Conservation (phyloP, 1,140 invertebrate genomes). For the Daktulosphaira vitifoliae region DNA sequence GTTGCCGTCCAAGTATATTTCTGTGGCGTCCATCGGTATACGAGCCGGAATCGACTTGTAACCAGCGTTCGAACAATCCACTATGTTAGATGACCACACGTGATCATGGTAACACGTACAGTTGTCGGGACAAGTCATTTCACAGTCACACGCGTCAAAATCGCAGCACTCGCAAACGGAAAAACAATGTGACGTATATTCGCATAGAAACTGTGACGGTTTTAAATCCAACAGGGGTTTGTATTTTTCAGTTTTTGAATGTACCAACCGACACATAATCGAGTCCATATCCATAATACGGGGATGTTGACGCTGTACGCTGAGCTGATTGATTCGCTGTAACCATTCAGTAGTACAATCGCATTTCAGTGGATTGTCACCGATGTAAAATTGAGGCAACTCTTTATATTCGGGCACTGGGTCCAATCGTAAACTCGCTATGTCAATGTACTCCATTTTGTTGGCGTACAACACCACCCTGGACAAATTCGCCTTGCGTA, state of each 20-base stretch:
- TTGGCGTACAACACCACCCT: constrained; percentile 78
- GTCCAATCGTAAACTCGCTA: constrained; percentile 64
- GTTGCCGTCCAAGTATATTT: constrained; percentile 86
- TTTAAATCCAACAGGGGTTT: constrained; percentile 61
- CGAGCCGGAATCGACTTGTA: constrained; percentile 71
- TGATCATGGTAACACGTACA: constrained; percentile 92
- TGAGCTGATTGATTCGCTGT: constrained; percentile 65
- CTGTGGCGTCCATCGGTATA: constrained; percentile 90
- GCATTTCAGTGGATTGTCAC: constrained; percentile 77
- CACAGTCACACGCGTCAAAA: constrained; percentile 89
- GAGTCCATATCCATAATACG: constrained; percentile 83
- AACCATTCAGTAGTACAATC: constrained; percentile 84
- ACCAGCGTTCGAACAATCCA: constrained; percentile 76
- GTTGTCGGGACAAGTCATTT: constrained; percentile 89
- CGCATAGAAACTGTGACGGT: constrained; percentile 68
- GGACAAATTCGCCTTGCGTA: constrained; percentile 72
- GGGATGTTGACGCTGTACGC: constrained; percentile 66
- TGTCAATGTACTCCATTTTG: constrained; percentile 70
- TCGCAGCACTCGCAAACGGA: constrained; percentile 88
- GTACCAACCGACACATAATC: constrained; percentile 80
- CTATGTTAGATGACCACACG: constrained; percentile 86
- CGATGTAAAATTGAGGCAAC: constrained; percentile 76
- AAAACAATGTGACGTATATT: constrained; percentile 87
- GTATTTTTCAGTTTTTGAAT: constrained; percentile 52
- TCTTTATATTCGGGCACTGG: constrained; percentile 58